A percentile compares a stretch with the other conserved stretches of the same genome.
Evolutionary conservation across 1,140 invertebrate genomes (phyloP).

Genomic region (Rhagoletis zephyria): DNA sequence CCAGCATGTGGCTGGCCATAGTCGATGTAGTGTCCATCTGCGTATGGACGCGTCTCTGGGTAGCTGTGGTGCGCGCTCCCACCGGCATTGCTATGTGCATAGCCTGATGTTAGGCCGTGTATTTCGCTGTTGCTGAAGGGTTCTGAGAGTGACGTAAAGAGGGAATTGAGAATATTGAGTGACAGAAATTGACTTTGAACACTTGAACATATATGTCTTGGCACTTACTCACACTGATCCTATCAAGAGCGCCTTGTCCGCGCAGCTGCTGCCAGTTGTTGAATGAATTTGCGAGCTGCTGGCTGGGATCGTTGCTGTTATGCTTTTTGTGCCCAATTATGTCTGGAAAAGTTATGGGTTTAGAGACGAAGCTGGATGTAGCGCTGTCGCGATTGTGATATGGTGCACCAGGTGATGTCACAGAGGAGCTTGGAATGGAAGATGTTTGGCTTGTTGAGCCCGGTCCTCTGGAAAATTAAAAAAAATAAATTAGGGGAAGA

Average conservation of each 20-base stretch:
- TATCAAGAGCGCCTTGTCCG: conserved; percentile 58
- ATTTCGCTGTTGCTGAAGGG: conserved; percentile 55
- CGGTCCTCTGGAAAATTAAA: conserved; percentile 58
- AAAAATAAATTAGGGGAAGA: background rate
- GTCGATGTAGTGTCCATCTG: conserved; percentile 17
- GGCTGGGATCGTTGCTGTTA: conserved; percentile 43
- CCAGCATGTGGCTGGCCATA: background rate
- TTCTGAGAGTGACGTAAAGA: background rate
- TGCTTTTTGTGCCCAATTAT: conserved; percentile 13
- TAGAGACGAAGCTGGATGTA: conserved; percentile 54
- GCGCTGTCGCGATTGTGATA: conserved; percentile 41
- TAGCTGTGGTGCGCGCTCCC: conserved; percentile 21
- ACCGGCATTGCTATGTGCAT: background rate
- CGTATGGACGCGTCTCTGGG: background rate
- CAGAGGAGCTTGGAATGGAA: background rate
- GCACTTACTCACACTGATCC: conserved; percentile 69
- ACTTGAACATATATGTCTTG: background rate
- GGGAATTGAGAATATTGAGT: background rate
- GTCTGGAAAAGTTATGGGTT: conserved; percentile 54
- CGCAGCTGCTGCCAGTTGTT: conserved; percentile 62
- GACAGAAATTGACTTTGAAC: background rate
- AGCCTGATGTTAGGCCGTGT: conserved; percentile 6
- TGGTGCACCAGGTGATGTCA: background rate
- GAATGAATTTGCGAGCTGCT: conserved; percentile 64
- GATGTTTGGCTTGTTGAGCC: conserved; percentile 58